Conservation (phyloP, 2,113 vertebrate genomes). For the Rutilus rutilus region DNA sequence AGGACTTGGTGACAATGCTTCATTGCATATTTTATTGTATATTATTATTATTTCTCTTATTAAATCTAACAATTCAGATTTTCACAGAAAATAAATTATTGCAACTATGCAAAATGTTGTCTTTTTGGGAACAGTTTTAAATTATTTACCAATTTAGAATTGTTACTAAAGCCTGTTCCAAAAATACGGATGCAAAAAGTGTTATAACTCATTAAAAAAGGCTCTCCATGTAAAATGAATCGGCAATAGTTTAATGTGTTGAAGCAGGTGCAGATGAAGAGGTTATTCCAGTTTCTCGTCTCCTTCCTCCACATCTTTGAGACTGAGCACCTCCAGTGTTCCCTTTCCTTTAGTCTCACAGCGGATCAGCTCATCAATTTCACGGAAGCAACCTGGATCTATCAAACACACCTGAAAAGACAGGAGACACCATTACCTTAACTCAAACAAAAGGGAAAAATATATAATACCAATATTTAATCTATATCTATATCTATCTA, state of each 20-base stretch:
- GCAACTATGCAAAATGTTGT: background rate
- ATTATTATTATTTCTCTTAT: background rate
- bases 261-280: background rate
- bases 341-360: conserved; percentile 93
- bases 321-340: conserved; percentile 88
- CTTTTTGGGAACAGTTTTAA: background rate
- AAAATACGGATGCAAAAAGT: conserved; percentile 9
- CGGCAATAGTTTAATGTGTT: background rate
- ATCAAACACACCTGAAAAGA: conserved; percentile 70
- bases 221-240: conserved; percentile 18
- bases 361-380: conserved; percentile 94
- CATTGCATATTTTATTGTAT: background rate
- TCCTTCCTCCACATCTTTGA: conserved; percentile 97
- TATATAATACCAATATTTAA: too few relatives aligned
- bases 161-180: background rate
- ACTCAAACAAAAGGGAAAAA: too few relatives aligned
- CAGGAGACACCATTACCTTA: background rate
- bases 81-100: conserved; percentile 53
- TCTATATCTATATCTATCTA: too few relatives aligned
- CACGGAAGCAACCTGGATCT: conserved; percentile 95
- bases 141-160: background rate
- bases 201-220: background rate
- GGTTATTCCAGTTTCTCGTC: conserved; percentile 88
- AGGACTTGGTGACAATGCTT: background rate
- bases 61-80: conserved; percentile 9